Percentiles rank a stretch among this genome's conserved stretches.
Evolutionary conservation across 2,797 vertebrate genomes (phyloP).

Genomic region (Gila robusta): DNA sequence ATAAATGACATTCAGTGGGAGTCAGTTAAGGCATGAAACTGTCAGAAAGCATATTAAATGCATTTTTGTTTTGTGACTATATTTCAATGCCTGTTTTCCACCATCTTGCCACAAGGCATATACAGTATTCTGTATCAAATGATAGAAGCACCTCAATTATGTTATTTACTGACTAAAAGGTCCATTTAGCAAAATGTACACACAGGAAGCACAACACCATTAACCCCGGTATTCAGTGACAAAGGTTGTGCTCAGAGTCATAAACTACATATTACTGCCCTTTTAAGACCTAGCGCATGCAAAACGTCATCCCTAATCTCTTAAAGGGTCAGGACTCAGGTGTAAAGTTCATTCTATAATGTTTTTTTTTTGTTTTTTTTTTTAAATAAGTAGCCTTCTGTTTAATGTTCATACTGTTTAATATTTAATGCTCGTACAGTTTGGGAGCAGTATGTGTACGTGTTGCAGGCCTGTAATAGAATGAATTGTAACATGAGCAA

Average conservation of each 20-base stretch:
- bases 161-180: background rate
- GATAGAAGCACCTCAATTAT: background rate
- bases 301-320: background rate
- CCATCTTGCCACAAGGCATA: background rate
- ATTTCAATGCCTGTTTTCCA: background rate
- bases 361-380: too few species aligned
- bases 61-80: background rate
- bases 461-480: background rate
- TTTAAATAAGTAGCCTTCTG: too few species aligned
- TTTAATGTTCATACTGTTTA: background rate
- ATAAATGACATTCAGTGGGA: background rate
- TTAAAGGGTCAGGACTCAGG: background rate
- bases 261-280: background rate
- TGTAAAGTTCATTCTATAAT: constrained; percentile 10
- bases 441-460: background rate
- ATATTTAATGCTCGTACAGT: constrained; percentile 3
- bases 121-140: background rate
- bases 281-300: background rate
- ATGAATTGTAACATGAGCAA: constrained; percentile 3
- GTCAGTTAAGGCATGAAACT: background rate
- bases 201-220: constrained; percentile 10
- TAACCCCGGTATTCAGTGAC: background rate
- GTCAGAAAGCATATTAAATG: background rate
- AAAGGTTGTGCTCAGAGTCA: background rate
- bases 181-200: background rate